Conservation (phyloP, 2,888 invertebrate genomes). For the Pyrochroa serraticornis region DNA sequence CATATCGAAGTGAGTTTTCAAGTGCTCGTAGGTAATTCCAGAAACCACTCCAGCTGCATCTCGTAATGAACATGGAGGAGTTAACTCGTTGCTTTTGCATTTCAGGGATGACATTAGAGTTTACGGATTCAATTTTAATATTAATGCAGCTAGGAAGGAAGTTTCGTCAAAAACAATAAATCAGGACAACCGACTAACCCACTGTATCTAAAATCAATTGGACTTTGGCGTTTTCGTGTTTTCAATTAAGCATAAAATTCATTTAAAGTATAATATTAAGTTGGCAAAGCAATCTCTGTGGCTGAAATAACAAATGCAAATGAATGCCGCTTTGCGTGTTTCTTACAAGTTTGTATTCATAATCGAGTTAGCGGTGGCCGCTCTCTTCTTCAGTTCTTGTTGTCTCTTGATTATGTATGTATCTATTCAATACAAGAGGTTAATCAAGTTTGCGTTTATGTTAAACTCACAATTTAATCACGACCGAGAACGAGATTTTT, state of each 20-base stretch:
- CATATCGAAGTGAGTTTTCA: too few species aligned
- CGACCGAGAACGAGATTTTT: slow-evolving; percentile 14
- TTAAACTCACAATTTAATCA: slow-evolving; percentile 32
- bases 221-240: slow-evolving; percentile 6
- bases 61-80: too few species aligned
- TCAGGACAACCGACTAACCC: too few species aligned
- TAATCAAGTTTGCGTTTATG: slow-evolving; percentile 40
- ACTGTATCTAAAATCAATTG: slow-evolving; percentile 15
- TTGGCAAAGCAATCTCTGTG: slow-evolving; percentile 38
- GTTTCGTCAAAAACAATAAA: too few species aligned
- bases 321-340: slow-evolving; percentile 42
- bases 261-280: slow-evolving; percentile 29
- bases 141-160: too few species aligned
- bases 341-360: slow-evolving; percentile 45
- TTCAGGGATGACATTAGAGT: too few species aligned
- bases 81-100: too few species aligned
- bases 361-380: slow-evolving; percentile 42
- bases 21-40: too few species aligned
- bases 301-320: slow-evolving; percentile 45
- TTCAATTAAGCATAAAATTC: slow-evolving; percentile 27
- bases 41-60: too few species aligned
- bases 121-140: too few species aligned
- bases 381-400: slow-evolving; percentile 35
- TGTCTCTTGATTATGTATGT: slow-evolving; percentile 41
- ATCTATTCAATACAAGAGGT: slow-evolving; percentile 42